A percentile compares a stretch with the other conserved stretches of the same genome.
phyloP scores from a whole-genome alignment of 2,113 vertebrate genomes.

The Apus apus region DNA sequence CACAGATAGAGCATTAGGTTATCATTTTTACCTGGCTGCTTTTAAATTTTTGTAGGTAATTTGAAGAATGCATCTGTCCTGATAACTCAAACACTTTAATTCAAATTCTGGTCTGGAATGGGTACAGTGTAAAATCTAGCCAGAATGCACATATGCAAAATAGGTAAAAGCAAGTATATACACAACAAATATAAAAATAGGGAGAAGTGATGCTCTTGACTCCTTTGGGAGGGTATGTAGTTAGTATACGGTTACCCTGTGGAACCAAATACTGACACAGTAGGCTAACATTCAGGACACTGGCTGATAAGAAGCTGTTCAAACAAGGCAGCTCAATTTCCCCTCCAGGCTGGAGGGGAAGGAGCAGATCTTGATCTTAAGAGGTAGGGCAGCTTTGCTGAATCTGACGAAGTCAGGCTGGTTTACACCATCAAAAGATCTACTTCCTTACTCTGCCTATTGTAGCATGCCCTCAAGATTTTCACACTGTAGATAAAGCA shows the following conservation, averaged over 20 bases:
- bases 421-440: neutral
- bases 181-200: accelerated
- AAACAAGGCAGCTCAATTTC: neutral
- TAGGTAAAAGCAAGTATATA: neutral
- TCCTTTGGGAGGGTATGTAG: neutral
- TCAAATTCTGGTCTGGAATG: neutral
- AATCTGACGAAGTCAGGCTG: neutral
- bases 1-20: neutral
- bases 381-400: neutral
- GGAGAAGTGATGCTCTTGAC: neutral
- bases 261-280: neutral
- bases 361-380: neutral
- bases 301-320: neutral
- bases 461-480: neutral
- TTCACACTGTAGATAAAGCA: neutral
- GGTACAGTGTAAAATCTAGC: neutral
- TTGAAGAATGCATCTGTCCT: neutral
- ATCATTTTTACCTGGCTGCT: neutral
- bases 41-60: neutral
- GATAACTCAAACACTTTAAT: neutral
- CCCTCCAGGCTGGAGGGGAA: neutral
- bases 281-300: neutral
- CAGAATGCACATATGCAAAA: neutral
- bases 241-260: neutral
- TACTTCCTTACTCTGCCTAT: neutral